A percentile compares a stretch with the other conserved stretches of the same genome.
These are phyloP conservation scores for Holcopasites calliopsidis DNA, from an alignment of 1,140 invertebrate species.

Conservation along the genomic window DNA sequence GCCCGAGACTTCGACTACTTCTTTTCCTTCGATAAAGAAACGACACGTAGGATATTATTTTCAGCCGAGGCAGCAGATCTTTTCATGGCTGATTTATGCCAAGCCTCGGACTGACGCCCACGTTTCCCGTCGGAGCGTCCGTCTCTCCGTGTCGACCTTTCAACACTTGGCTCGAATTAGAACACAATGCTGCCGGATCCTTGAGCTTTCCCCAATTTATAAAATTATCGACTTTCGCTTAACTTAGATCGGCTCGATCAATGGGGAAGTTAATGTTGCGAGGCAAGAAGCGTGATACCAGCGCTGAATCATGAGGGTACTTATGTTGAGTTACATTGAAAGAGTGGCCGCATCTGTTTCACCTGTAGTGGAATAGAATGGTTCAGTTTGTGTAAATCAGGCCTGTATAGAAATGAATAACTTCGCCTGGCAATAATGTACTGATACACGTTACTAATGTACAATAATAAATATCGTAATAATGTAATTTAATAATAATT, in stretches of 20 bases:
- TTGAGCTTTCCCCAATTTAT: neutral
- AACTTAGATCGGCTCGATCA: neutral
- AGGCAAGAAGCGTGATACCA: neutral
- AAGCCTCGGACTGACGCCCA: slow-evolving; percentile 7
- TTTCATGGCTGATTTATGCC: slow-evolving; percentile 49
- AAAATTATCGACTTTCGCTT: neutral
- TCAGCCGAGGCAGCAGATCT: slow-evolving; percentile 36
- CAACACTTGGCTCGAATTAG: slow-evolving; percentile 8
- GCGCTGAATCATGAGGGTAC: too few relatives aligned
- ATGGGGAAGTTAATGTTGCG: neutral
- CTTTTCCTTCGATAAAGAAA: slow-evolving; percentile 43
- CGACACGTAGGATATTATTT: slow-evolving; percentile 52
- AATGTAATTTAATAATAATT: too few relatives aligned
- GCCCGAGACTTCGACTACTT: neutral
- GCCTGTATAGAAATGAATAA: too few relatives aligned
- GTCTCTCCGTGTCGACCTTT: neutral
- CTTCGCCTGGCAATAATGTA: too few relatives aligned
- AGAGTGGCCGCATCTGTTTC: too few relatives aligned
- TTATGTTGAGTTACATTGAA: too few relatives aligned
- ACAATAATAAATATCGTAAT: neutral
- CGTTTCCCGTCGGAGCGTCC: neutral
- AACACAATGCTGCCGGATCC: neutral
- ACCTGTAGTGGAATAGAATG: too few relatives aligned
- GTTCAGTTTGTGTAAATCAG: too few relatives aligned
- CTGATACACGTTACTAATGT: neutral